Evolutionary conservation across 2,888 invertebrate species (phyloP).

Genomic region (Scaptomyza reducta): DNA sequence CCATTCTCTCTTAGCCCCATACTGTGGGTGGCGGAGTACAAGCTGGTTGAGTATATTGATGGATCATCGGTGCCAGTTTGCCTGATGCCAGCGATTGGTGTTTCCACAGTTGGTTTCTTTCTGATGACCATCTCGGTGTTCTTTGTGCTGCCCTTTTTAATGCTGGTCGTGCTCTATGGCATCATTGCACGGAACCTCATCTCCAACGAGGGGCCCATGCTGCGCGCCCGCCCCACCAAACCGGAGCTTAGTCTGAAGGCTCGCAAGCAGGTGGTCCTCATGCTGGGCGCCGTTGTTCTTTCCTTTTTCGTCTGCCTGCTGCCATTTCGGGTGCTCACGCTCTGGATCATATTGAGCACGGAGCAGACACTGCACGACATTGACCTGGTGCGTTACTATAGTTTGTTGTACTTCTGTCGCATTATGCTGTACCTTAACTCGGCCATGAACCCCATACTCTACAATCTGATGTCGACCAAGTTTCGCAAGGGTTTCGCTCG

Average conservation of each 20-base stretch:
- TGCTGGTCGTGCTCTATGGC: conserved; percentile 92
- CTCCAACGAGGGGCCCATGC: conserved; percentile 87
- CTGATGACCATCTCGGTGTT: conserved; percentile 91
- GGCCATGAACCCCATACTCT: conserved; percentile 95
- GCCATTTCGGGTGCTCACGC: conserved; percentile 92
- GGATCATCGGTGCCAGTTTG: conserved; percentile 90
- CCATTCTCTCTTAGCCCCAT: conserved; percentile 87
- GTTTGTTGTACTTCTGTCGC: conserved; percentile 92
- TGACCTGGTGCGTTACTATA: conserved; percentile 92
- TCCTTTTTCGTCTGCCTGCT: conserved; percentile 95
- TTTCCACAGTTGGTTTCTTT: conserved; percentile 92
- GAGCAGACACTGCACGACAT: conserved; percentile 88
- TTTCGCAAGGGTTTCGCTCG: conserved; percentile 92
- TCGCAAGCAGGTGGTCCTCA: conserved; percentile 92
- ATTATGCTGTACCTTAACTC: conserved; percentile 95
- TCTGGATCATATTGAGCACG: conserved; percentile 92
- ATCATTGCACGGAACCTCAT: conserved; percentile 93
- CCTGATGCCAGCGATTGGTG: conserved; percentile 90
- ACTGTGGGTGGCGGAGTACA: conserved; percentile 90
- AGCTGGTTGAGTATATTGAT: conserved; percentile 88
- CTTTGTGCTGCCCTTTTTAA: conserved; percentile 91
- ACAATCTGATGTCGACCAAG: conserved; percentile 96
- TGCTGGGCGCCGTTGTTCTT: conserved; percentile 93
- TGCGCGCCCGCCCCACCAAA: conserved; percentile 89
- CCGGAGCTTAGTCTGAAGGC: conserved; percentile 90